Evolutionary conservation across 1,140 invertebrate genomes (phyloP), one percentile per base, ranked within the genome.

Genomic region (Lepidurus arcticus): DNA sequence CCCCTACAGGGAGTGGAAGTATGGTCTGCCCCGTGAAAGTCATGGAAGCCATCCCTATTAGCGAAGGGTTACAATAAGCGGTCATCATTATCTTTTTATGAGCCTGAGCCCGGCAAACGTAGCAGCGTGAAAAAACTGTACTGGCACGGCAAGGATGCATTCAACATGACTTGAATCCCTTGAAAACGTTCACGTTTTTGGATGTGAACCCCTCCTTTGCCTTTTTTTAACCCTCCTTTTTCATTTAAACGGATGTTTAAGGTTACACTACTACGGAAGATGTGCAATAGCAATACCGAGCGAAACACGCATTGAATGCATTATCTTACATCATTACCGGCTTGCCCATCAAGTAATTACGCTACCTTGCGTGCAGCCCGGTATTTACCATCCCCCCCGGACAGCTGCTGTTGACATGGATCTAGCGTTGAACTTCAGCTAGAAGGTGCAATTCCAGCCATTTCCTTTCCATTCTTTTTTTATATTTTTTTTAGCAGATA

Each of bases 41-140:
- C 53, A 65, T 65, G 53, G 53, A 65, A 65, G 53, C 53, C 8
- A 65, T 65, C 53, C 53, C 53, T 65, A 65, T 65, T 65, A 65
- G 53, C 53, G 53, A 65, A 65, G 53, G 53, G 53, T 65, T 65
- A 65, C 53, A 65, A 65, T 65, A 65, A 65, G 53, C 53, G 53
- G 53, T 65, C n/a, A 65, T 65, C 53, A 65, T 65, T 65, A 65
- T 65, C 53, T 65, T 65, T 65, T 65, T 65, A 65, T 65, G 53
- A 21, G 53, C 11, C 21, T 21, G 47, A 65, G 47, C 13, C 21
- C 9, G 53, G 21, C 16, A 7, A 21, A 65, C 53, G 16, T 21
- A 65, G 16, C 53, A 65, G 53, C 53, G 53, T 65, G 53, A 65
- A 65, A 65, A 65, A 65, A 21, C 53, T 65, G 45, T 47, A 65